Conservation (phyloP, 2,113 vertebrate species). For the Pelmatolapia mariae region DNA sequence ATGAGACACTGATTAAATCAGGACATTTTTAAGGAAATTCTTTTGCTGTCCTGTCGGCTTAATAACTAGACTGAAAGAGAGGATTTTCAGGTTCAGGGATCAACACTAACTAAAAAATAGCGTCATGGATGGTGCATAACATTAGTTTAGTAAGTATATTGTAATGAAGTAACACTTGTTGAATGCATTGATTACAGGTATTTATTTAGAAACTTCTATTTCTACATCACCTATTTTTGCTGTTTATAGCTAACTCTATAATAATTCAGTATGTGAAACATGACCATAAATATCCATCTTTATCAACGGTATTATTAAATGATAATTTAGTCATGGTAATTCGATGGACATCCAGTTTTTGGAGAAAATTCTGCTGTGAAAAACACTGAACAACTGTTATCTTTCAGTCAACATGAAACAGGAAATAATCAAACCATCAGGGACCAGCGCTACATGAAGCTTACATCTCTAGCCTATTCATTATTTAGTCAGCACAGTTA, state of each 20-base stretch:
- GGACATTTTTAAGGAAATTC: not conserved
- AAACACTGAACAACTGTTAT: not conserved
- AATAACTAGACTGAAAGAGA: not conserved
- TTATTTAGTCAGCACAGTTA: not conserved
- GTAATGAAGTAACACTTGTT: not conserved
- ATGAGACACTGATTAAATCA: not conserved
- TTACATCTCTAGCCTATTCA: not conserved
- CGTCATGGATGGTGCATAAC: accelerated
- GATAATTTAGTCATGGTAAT: not conserved
- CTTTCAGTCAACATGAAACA: not conserved
- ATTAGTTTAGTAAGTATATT: not conserved
- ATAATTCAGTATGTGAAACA: not conserved
- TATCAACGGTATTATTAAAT: not conserved
- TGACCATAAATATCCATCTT: not conserved
- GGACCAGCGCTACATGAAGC: not conserved
- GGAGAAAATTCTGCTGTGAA: not conserved
- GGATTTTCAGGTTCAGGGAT: not conserved
- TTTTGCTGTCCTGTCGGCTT: not conserved
- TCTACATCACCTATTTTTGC: not conserved
- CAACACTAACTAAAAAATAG: not conserved
- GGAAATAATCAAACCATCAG: not conserved
- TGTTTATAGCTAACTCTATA: not conserved
- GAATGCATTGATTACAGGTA: not conserved
- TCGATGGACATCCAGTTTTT: not conserved
- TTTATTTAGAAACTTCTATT: not conserved